These are phyloP conservation scores for Harpalus rubripes DNA, from an alignment of 2,888 invertebrate genomes.

Conservation along the genomic window DNA sequence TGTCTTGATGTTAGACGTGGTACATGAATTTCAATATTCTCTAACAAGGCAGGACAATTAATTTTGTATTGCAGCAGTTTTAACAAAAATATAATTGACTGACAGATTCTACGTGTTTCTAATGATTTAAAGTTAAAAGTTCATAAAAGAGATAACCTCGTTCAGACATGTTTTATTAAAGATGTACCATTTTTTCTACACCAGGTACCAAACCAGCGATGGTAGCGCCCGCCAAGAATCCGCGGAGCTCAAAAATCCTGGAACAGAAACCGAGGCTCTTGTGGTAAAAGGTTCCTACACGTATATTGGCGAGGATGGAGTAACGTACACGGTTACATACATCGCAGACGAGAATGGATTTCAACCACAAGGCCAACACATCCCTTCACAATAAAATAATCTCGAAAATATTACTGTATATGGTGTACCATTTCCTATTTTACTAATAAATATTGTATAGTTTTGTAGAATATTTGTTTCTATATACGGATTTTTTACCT, in stretches of 20 bases:
- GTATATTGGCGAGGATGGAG: constrained; percentile 80
- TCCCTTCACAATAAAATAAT: constrained; percentile 69
- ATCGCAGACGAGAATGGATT: constrained; percentile 81
- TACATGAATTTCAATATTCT: too few species aligned
- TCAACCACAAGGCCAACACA: constrained; percentile 74
- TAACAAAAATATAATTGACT: too few species aligned
- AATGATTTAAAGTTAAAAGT: too few species aligned
- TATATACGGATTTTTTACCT: too few species aligned
- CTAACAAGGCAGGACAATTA: too few species aligned
- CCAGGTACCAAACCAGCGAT: constrained; percentile 79
- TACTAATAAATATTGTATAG: constrained; percentile 40
- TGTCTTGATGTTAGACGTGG: too few species aligned
- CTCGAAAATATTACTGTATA: neutral
- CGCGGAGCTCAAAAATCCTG: constrained; percentile 77
- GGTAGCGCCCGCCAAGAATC: constrained; percentile 80
- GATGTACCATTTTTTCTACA: neutral
- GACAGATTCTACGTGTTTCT: too few species aligned
- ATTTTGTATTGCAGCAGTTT: too few species aligned
- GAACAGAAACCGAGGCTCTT: constrained; percentile 77
- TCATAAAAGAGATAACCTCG: too few species aligned
- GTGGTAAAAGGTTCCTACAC: constrained; percentile 80
- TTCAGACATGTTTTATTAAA: too few species aligned
- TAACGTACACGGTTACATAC: constrained; percentile 79
- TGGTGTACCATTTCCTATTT: constrained; percentile 27
- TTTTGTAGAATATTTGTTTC: neutral